Base-by-base conservation (phyloP, 2,113 vertebrate genomes). In the Cheirogaleus medius region DNA sequence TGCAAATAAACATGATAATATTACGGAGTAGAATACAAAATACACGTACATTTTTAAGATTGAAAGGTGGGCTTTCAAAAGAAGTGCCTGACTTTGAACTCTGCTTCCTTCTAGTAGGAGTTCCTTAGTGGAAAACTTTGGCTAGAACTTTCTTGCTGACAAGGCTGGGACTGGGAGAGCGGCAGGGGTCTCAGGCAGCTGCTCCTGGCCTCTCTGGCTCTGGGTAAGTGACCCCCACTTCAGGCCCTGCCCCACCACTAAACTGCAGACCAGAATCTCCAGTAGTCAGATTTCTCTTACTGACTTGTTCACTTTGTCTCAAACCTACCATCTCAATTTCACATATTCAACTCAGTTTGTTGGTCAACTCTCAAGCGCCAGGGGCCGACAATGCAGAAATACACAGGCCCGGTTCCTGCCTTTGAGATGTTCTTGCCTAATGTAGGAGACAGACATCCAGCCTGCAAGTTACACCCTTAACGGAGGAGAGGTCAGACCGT, bases 1-100 rank as follows among this genome's bases (percentile, higher is more conserved):
- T 56, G 80, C 85, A 86, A 96, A 92, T 64, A 90, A 93, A 77
- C 64, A 78, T 56, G 91, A 52, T 66, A 54, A n/a, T 68, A 20
- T 85, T 69, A 76, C 0, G 2, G 34, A 37, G 34, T 1, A 15
- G 71, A 92, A 84, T 87, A 85, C 88, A 92, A 64, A 87, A 68
- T 21, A 7, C 0, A 10, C 11, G 20, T 17, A 69, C 34, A 0
- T 49, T 85, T 92, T 87, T 23, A 60, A 87, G 74, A 90, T 44
- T 39, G 49, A 87, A 58, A 69, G 6, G 8, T 15, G 71, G 60
- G 15, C 37, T 63, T 87, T 91, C 68, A 14, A 71, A 93, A 88
- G 85, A 58, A 32, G 23, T 32, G 60, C 17, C 42, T 18, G n/a
- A 74, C 83, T 96, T 78, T 86, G 82, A 86, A 60, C 52, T 29